Evolutionary conservation across 1,140 invertebrate genomes (phyloP).

Genomic region (Antheraea mylitta): DNA sequence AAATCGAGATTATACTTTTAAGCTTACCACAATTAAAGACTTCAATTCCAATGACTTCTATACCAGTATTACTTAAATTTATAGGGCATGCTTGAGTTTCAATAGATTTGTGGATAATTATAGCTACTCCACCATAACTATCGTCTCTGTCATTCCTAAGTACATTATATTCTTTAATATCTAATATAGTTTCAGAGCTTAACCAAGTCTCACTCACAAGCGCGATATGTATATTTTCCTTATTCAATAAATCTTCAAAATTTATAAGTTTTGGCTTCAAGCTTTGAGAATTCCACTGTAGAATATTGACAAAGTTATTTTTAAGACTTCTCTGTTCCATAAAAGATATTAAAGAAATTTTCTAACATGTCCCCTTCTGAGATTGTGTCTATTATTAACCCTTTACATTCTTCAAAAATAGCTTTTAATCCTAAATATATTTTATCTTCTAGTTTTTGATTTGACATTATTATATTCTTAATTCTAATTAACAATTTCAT

Average conservation of each 20-base stretch:
- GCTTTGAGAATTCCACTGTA: not conserved
- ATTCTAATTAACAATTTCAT: too few species aligned
- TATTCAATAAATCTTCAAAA: too few species aligned
- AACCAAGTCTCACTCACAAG: constrained; percentile 10
- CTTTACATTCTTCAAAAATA: too few species aligned
- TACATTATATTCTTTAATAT: constrained; percentile 1
- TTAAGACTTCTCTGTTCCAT: too few species aligned
- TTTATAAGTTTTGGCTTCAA: constrained; percentile 9
- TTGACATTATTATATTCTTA: too few species aligned
- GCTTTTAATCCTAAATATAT: too few species aligned
- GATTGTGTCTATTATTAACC: too few species aligned
- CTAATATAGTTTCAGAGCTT: not conserved
- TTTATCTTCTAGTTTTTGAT: too few species aligned
- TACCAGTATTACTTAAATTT: not conserved
- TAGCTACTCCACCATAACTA: constrained; percentile 10
- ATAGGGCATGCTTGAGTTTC: not conserved
- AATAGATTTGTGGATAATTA: too few species aligned
- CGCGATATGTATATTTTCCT: constrained; percentile 12
- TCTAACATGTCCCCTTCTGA: too few species aligned
- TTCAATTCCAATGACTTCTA: constrained; percentile 12
- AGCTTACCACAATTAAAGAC: constrained; percentile 11
- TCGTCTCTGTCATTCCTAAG: constrained; percentile 11
- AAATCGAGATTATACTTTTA: not conserved
- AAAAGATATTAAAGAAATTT: too few species aligned
- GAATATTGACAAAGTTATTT: not conserved